Evolutionary conservation across 2,797 vertebrate species (phyloP).

Genomic region (Hemitrygon akajei): DNA sequence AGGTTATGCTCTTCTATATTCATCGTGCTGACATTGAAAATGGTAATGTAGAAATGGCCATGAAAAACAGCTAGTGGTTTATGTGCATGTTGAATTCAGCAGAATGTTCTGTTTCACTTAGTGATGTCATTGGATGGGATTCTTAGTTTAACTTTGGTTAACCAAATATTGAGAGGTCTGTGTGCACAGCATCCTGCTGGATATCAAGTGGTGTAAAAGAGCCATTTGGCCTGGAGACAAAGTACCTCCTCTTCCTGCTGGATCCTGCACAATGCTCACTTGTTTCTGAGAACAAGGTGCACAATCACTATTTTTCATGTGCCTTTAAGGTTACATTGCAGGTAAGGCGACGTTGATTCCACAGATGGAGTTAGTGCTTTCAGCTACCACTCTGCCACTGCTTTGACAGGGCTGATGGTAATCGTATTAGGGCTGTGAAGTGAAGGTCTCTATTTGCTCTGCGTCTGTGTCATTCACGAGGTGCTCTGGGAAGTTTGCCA

Average conservation of each 20-base stretch:
- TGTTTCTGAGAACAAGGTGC: conserved; percentile 20
- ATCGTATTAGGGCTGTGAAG: conserved; percentile 33
- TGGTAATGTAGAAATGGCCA: not conserved
- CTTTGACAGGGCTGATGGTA: not conserved
- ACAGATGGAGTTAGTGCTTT: not conserved
- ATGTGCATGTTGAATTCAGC: not conserved
- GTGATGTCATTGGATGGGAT: not conserved
- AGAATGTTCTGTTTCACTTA: not conserved
- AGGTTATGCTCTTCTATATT: not conserved
- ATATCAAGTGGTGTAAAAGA: conserved; percentile 22
- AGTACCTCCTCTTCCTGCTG: conserved; percentile 27
- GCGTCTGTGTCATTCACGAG: conserved; percentile 24
- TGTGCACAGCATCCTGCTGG: not conserved
- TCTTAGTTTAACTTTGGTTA: conserved; percentile 28
- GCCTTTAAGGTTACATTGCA: conserved; percentile 28
- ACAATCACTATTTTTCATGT: not conserved
- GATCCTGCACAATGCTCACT: conserved; percentile 24
- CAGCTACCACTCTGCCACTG: conserved; percentile 12
- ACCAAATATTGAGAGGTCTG: conserved; percentile 26
- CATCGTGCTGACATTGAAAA: not conserved
- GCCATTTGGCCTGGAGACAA: conserved; percentile 22
- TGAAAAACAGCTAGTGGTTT: not conserved
- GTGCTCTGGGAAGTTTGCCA: conserved; percentile 32
- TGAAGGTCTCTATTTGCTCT: conserved; percentile 29
- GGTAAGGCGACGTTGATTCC: not conserved